A percentile compares a stretch with the other conserved stretches of the same genome.
Evolutionary conservation across 2,113 vertebrate genomes (phyloP).

Genomic region (Hylia prasina): DNA sequence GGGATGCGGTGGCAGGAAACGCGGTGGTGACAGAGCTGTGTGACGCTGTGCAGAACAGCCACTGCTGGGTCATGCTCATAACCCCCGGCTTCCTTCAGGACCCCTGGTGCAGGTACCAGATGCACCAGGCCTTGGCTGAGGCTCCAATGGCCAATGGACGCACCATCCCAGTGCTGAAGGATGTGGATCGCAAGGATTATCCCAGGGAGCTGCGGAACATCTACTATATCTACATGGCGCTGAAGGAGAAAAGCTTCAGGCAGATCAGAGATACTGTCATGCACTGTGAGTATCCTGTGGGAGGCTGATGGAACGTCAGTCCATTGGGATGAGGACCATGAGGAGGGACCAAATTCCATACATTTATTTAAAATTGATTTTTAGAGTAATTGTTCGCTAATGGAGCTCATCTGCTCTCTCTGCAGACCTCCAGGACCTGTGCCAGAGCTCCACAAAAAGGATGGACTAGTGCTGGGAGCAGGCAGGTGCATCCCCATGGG

Average conservation of each 20-base stretch:
- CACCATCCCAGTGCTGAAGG: constrained; percentile 80
- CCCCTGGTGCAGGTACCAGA: constrained; percentile 86
- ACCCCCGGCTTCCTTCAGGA: constrained; percentile 81
- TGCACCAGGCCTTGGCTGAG: constrained; percentile 83
- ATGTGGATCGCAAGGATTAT: constrained; percentile 71
- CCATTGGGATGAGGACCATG: rapidly evolving
- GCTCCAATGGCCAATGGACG: constrained; percentile 76
- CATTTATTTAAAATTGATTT: not conserved
- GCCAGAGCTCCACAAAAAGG: not conserved
- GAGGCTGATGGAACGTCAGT: rapidly evolving
- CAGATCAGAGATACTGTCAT: constrained; percentile 72
- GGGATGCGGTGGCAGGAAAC: constrained; percentile 69
- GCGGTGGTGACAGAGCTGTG: constrained; percentile 81
- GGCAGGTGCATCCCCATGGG: rapidly evolving
- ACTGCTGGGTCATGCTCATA: constrained; percentile 82
- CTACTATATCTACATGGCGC: constrained; percentile 73
- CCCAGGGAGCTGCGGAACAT: constrained; percentile 81
- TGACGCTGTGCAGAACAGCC: constrained; percentile 77
- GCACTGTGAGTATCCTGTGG: constrained; percentile 73
- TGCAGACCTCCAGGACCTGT: constrained; percentile 46
- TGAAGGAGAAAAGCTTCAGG: constrained; percentile 66
- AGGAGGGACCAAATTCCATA: rapidly evolving
- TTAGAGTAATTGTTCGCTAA: not conserved
- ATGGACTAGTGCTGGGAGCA: not conserved
- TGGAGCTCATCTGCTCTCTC: not conserved